These are phyloP conservation scores for Cryptotis parvus DNA, from an alignment of 2,113 vertebrate genomes.

Conservation along the genomic window DNA sequence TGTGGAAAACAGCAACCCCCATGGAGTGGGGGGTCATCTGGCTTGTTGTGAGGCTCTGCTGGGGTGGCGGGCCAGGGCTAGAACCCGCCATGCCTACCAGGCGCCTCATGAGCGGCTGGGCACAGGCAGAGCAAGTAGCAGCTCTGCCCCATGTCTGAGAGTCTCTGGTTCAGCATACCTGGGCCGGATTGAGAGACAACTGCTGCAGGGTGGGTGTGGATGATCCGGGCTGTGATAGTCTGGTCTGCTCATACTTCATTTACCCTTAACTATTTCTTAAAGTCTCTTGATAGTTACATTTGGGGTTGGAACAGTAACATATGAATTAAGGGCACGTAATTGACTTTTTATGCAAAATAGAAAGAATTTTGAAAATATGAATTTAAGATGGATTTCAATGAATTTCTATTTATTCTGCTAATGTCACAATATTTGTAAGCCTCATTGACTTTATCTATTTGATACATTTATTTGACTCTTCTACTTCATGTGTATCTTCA, in stretches of 20 bases:
- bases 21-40: no score
- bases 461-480: not conserved
- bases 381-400: not conserved
- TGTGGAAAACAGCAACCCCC: no score
- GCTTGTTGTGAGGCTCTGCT: no score
- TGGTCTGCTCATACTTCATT: not conserved
- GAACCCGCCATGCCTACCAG: no score
- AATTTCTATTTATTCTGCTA: not conserved
- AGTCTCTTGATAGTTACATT: not conserved
- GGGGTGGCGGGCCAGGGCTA: no score
- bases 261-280: not conserved
- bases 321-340: not conserved
- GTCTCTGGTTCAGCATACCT: no score
- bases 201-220: no score
- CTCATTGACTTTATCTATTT: conserved; percentile 35
- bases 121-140: no score
- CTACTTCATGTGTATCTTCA: not conserved
- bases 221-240: no score
- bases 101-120: no score
- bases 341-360: not conserved
- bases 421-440: conserved; percentile 7
- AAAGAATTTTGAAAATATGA: not conserved
- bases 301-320: not conserved
- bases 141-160: no score
- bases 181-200: no score